Evolutionary conservation across 2,113 vertebrate species (phyloP).

Genomic region (Ariopsis seemanni): DNA sequence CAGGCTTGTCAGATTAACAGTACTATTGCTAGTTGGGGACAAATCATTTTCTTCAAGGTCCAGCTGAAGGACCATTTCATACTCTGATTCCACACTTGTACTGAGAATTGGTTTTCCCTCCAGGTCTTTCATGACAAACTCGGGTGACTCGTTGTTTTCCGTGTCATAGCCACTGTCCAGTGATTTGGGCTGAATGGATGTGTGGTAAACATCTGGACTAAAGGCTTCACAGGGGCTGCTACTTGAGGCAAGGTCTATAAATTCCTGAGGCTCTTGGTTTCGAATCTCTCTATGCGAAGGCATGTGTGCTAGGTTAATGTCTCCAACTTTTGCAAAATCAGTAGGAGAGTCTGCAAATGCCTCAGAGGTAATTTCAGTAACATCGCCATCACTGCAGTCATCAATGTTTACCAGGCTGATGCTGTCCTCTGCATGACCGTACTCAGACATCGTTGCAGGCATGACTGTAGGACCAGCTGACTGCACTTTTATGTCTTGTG

Average conservation of each 20-base stretch:
- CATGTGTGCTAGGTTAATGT: constrained; percentile 62
- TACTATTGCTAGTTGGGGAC: constrained; percentile 59
- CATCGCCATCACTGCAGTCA: constrained; percentile 74
- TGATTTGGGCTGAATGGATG: constrained; percentile 80
- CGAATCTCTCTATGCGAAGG: constrained; percentile 78
- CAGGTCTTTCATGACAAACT: constrained; percentile 87
- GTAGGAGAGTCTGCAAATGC: constrained; percentile 78
- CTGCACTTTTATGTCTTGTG: constrained; percentile 44
- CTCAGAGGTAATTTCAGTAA: constrained; percentile 77
- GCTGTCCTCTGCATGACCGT: constrained; percentile 49
- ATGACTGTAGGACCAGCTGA: constrained; percentile 40
- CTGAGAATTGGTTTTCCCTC: constrained; percentile 60
- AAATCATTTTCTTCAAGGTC: constrained; percentile 61
- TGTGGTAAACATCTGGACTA: constrained; percentile 72
- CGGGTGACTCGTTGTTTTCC: constrained; percentile 93
- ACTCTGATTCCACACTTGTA: constrained; percentile 56
- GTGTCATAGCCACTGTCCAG: constrained; percentile 96
- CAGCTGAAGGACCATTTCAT: constrained; percentile 69
- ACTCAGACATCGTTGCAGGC: constrained; percentile 47
- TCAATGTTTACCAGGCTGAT: constrained; percentile 69
- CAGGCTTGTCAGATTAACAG: constrained; percentile 70
- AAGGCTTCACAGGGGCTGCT: constrained; percentile 78
- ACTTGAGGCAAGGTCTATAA: constrained; percentile 78
- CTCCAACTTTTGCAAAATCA: constrained; percentile 73
- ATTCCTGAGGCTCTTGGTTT: constrained; percentile 76